Evolutionary conservation across 2,113 vertebrate species (phyloP), one percentile per base, ranked within the genome.

Genomic region (Euleptes europaea): DNA sequence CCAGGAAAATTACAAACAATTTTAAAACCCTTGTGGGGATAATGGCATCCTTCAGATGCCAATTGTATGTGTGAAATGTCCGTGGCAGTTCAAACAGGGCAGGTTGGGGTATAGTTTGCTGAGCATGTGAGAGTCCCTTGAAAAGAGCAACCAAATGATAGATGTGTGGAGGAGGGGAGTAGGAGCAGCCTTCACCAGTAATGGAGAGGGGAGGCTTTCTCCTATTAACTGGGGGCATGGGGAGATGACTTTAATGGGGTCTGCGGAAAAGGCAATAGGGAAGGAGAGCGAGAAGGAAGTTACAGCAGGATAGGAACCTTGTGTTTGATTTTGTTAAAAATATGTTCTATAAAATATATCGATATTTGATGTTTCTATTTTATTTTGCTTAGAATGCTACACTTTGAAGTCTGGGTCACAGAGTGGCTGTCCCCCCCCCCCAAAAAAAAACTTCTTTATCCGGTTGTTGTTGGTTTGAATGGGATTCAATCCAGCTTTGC

Each of bases 401-500:
- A 17, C 44, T 47, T 47, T 47, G 23, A 78, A 63, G 33, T 6
- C 23, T 38, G 38, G 12, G 5, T 40, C 60, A 11, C 60, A 65
- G 2, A 33, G 6, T 26, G 65, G 26, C 38, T 44, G 10, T 19
- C 66, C 23, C 23, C 2, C 66, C 40, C 4, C 3, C 8, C n/a
- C n/a, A n/a, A n/a, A n/a, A n/a, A n/a, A n/a, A n/a, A n/a, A 4
- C 70, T 19, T 73, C 4, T 83, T 90, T 89, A 88, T 84, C 87
- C 69, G 70, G 74, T 70, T 90, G 90, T 84, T 77, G 78, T 89
- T 89, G 44, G 44, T 47, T 47, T 47, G 4, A 4, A 47, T 90
- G 87, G 89, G 80, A 89, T 87, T 70, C 82, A 72, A 49, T 90
- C 90, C 80, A 57, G 83, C 93, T 33, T 94, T 89, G 89, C 84